Evolutionary conservation across 1,140 invertebrate species (phyloP), one percentile per base, ranked within the genome.

Genomic region (Phortica variegata): DNA sequence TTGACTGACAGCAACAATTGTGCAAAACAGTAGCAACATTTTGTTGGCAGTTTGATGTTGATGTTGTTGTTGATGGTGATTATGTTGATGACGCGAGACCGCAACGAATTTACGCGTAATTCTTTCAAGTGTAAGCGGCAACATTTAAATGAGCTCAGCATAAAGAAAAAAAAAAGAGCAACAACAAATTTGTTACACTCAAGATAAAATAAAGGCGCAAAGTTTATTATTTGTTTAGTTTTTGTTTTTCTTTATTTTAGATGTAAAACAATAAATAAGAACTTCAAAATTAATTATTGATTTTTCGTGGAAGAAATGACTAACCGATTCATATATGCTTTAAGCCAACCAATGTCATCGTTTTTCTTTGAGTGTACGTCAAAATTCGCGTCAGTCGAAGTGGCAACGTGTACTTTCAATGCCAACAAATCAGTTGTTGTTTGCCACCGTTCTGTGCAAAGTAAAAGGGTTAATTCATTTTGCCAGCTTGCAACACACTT

Each of bases 391-490:
- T 26, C 23, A 6, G 23, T 26, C 23, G 10, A 10, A 57, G 54
- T 43, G 47, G 40, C 33, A 40, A 33, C 38, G 37, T 40, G 36
- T 55, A 65, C 52, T 60, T 52, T n/a, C n/a, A n/a, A n/a, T n/a
- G n/a, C n/a, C n/a, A 51, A 46, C 44, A 63, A 65, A 65, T 55
- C 61, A 49, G 49, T 58, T 56, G 44, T 34, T 20, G 31, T 33
- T 49, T 41, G 54, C 45, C 54, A 60, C 50, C 43, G 53, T 42
- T 32, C 29, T 62, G 42, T 43, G 49, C 63, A 69, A 68, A 68
- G 63, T 68, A 68, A 68, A 68, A 68, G 63, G 63, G 63, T 68
- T 68, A 68, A 68, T 68, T 68, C 63, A 68, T 68, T 68, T 68
- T 47, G 45, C 60, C 16, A 19, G 23, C 23, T 26, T 26, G 23